Conservation (phyloP, 2,113 vertebrate genomes). For the Atractosteus spatula region DNA sequence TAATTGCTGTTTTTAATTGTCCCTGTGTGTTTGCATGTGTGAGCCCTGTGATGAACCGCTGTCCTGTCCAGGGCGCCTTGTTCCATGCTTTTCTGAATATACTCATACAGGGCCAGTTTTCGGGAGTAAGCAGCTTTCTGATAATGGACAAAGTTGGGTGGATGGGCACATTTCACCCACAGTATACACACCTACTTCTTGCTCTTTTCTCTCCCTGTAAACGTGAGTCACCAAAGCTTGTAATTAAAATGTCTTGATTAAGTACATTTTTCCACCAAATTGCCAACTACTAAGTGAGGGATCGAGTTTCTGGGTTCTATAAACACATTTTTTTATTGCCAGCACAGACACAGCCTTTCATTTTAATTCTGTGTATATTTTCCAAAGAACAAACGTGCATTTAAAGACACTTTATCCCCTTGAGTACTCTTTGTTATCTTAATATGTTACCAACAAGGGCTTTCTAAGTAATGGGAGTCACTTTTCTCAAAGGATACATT, state of each 20-base stretch:
- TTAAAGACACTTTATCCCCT: conserved; percentile 8
- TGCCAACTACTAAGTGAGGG: conserved; percentile 48
- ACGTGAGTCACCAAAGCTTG: conserved; percentile 35
- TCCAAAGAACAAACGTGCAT: not conserved
- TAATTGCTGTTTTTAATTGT: too few relatives aligned
- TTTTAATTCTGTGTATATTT: conserved; percentile 5
- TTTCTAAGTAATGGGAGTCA: not conserved
- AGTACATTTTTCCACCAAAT: conserved; percentile 60
- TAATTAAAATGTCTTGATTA: conserved; percentile 67
- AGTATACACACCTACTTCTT: too few relatives aligned
- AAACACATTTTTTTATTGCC: conserved; percentile 33
- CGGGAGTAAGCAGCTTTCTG: too few relatives aligned
- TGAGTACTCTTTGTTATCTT: conserved; percentile 5
- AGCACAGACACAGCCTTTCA: conserved; percentile 6
- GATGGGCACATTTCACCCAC: too few relatives aligned
- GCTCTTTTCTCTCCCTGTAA: too few relatives aligned
- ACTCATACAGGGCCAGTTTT: too few relatives aligned
- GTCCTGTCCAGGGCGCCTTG: too few relatives aligned
- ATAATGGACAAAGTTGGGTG: too few relatives aligned
- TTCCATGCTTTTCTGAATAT: too few relatives aligned
- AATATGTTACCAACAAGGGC: not conserved
- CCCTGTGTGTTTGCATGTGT: too few relatives aligned
- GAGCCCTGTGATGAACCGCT: too few relatives aligned
- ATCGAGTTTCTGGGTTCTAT: conserved; percentile 59
- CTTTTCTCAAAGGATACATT: not conserved